Evolutionary conservation across 2,797 vertebrate species (phyloP).

Genomic region (Ptychadena robeensis): DNA sequence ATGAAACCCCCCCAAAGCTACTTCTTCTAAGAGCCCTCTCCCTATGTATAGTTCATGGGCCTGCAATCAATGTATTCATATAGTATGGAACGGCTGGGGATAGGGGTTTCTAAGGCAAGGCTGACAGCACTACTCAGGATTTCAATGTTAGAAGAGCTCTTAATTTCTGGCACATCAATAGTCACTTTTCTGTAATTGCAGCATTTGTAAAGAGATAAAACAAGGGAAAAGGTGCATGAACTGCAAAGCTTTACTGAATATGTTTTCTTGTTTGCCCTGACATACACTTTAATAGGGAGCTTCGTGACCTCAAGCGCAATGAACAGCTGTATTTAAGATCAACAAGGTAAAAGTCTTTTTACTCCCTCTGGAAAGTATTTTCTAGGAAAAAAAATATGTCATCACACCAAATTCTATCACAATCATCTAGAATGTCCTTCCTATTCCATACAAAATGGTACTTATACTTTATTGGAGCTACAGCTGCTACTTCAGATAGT

Average conservation of each 20-base stretch:
- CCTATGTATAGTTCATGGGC: neutral
- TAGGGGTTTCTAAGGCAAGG: neutral
- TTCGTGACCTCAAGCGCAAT: neutral
- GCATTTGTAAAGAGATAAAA: neutral
- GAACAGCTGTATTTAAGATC: neutral
- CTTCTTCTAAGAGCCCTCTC: neutral
- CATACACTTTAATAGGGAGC: neutral
- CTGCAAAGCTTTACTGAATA: too few species aligned
- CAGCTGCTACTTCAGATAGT: neutral
- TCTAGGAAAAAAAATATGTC: neutral
- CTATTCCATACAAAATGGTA: conserved; percentile 24
- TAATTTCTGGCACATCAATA: neutral
- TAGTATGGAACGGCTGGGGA: neutral
- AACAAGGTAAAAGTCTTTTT: neutral
- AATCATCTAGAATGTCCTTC: conserved; percentile 21
- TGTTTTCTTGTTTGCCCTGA: neutral
- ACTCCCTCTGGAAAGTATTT: neutral
- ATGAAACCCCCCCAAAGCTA: neutral
- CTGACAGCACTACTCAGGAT: neutral
- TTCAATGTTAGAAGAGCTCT: neutral
- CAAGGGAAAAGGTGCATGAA: too few species aligned
- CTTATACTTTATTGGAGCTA: conserved; percentile 18
- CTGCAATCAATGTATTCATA: neutral
- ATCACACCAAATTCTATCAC: neutral
- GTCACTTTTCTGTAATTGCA: neutral